Conservation (phyloP, 2,113 vertebrate genomes). For the Hystrix cristata region DNA sequence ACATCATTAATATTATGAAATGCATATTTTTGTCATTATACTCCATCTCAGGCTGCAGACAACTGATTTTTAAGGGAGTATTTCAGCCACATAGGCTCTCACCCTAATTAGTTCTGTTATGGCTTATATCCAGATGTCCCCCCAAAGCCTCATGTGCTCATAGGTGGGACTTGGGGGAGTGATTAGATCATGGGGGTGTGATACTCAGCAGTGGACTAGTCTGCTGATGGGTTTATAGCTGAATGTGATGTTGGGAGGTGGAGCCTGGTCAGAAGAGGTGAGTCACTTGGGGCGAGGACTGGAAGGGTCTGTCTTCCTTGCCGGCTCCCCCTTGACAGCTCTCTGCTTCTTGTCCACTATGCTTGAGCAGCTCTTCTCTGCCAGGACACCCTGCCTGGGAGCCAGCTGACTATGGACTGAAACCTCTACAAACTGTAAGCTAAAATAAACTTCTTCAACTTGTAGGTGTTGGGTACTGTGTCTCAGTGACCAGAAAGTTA, state of each 20-base stretch:
- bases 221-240: not conserved
- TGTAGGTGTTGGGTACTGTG: not conserved
- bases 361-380: not conserved
- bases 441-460: not conserved
- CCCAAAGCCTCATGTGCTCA: not conserved
- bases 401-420: not conserved
- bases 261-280: not conserved
- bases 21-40: not conserved
- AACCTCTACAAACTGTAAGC: not conserved
- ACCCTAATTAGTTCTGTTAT: not conserved
- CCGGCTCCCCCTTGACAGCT: not conserved
- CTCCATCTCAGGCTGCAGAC: constrained; percentile 53
- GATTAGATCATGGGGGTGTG: not conserved
- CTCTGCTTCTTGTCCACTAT: not conserved
- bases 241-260: not conserved
- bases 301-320: not conserved
- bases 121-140: not conserved
- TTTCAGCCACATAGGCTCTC: constrained; percentile 11
- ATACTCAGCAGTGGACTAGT: not conserved
- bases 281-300: not conserved
- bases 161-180: not conserved
- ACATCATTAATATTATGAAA: constrained; percentile 62
- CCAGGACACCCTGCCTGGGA: not conserved
- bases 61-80: not conserved
- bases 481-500: not conserved